Conservation (phyloP, 2,113 vertebrate species). For the Camelus bactrianus region DNA sequence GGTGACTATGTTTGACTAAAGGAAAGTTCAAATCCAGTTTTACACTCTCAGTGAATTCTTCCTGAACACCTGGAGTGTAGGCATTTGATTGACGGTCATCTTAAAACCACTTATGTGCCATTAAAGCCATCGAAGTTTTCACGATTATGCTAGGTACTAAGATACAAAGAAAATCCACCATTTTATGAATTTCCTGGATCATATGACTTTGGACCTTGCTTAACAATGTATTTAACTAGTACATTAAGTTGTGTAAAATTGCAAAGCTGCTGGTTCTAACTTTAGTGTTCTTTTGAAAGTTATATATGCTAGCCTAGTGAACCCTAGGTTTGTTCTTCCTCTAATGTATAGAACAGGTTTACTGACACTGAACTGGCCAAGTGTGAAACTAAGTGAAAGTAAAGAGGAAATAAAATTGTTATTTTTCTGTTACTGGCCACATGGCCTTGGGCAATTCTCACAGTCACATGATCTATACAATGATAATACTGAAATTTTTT, state of each 20-base stretch:
- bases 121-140: neutral
- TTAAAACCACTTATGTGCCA: neutral
- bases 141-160: neutral
- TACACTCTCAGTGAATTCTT: neutral
- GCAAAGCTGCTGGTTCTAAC: neutral
- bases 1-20: neutral
- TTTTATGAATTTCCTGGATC: slow-evolving; percentile 35
- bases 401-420: neutral
- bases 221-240: neutral
- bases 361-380: neutral
- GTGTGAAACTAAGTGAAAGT: neutral
- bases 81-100: slow-evolving; percentile 14
- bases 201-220: neutral
- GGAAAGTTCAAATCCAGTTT: neutral
- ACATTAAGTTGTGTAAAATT: slow-evolving; percentile 28
- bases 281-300: slow-evolving; percentile 43
- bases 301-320: neutral
- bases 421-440: neutral
- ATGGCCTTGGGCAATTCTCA: neutral
- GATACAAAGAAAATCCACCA: slow-evolving; percentile 28
- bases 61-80: neutral
- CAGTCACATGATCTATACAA: neutral
- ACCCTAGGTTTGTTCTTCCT: neutral
- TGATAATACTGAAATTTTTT: neutral
- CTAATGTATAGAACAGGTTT: neutral